Conservation (phyloP, 2,888 invertebrate species). For the Acrobasis repandana region DNA sequence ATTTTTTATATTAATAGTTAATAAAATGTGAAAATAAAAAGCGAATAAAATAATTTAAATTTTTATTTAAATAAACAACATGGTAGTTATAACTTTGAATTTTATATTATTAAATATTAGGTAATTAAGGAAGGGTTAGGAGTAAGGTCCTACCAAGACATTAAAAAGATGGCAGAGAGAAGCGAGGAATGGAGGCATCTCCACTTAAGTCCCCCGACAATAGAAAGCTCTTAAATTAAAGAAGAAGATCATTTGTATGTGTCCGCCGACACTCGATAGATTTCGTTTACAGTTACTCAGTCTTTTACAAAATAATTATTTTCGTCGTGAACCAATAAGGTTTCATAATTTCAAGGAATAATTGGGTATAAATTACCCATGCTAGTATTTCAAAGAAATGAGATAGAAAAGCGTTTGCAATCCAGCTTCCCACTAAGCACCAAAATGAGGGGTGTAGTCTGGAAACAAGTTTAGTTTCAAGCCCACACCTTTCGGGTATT, state of each 20-base stretch:
- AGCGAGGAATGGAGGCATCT: no score
- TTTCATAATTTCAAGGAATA: not conserved
- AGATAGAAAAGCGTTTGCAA: not conserved
- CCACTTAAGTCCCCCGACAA: no score
- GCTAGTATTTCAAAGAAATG: not conserved
- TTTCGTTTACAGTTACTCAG: constrained; percentile 64
- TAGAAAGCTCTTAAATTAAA: no score
- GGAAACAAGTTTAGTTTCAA: no score
- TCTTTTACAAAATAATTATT: constrained; percentile 58
- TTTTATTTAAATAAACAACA: constrained; percentile 81
- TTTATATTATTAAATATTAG: constrained; percentile 67
- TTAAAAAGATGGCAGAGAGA: no score
- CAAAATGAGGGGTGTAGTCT: no score
- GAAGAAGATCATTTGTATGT: no score
- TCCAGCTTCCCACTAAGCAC: no score
- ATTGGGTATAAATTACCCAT: not conserved
- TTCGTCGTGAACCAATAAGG: constrained; percentile 31
- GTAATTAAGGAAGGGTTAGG: no score
- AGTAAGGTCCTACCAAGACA: no score
- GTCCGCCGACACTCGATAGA: constrained; percentile 42
- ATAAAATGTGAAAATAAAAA: constrained; percentile 31
- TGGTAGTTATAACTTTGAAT: constrained; percentile 71
- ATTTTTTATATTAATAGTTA: no score
- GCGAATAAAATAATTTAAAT: constrained; percentile 49
- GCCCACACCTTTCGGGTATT: no score